phyloP scores from a whole-genome alignment of 1,140 invertebrate species.

The Penaeus vannamei region DNA sequence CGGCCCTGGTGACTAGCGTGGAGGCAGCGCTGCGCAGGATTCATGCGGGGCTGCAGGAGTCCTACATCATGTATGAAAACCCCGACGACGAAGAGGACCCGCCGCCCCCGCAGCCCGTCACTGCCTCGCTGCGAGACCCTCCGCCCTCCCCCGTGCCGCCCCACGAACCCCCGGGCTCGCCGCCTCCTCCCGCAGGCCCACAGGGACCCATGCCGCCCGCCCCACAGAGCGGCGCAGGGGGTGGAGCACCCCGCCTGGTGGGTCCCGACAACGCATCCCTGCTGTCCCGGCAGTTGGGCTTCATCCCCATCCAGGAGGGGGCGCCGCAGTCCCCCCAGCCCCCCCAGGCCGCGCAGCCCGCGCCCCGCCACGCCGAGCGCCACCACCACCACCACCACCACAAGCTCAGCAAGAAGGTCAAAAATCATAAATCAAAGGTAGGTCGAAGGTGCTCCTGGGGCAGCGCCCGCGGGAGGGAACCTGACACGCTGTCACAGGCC shows the following conservation, averaged over 20 bases:
- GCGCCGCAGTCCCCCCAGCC: constrained; percentile 60
- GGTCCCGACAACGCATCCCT: constrained; percentile 62
- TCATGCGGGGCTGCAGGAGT: constrained; percentile 64
- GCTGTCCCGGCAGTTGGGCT: constrained; percentile 64
- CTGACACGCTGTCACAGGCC: not conserved
- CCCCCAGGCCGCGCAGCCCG: constrained; percentile 3
- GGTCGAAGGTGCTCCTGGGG: constrained; percentile 4
- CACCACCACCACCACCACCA: constrained; percentile 60
- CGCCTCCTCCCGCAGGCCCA: constrained; percentile 47
- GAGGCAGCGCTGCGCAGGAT: constrained; percentile 63
- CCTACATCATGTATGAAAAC: constrained; percentile 64
- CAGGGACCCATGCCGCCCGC: constrained; percentile 12
- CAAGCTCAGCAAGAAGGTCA: constrained; percentile 67
- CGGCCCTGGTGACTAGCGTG: constrained; percentile 58
- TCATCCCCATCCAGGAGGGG: constrained; percentile 66
- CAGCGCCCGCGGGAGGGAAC: not conserved
- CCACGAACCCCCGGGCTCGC: constrained; percentile 53
- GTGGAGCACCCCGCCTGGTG: constrained; percentile 50
- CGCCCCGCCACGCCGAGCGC: constrained; percentile 3
- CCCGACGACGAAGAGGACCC: constrained; percentile 61
- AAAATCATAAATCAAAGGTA: constrained; percentile 61
- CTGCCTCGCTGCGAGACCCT: constrained; percentile 59
- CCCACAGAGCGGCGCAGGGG: not conserved
- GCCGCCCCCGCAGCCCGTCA: constrained; percentile 64
- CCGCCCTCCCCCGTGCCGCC: constrained; percentile 65